Percentiles rank a stretch among this genome's conserved stretches.
phyloP scores from a whole-genome alignment of 1,140 invertebrate genomes.

The Sminthurides bifidus region DNA sequence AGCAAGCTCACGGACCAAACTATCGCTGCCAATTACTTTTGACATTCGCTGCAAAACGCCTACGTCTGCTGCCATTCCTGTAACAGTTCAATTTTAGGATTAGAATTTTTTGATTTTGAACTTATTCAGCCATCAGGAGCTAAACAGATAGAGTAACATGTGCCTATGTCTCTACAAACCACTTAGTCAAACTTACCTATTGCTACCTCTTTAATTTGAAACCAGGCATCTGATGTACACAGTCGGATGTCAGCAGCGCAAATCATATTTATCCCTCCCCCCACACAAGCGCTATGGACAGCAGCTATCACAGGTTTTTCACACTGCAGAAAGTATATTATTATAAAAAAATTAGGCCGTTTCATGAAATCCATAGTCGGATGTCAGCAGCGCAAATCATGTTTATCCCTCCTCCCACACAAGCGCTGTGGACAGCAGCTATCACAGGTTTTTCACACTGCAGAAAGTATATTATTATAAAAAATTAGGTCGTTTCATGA shows the following conservation, averaged over 20 bases:
- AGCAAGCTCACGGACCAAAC: conserved; percentile 71
- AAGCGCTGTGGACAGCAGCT: conserved; percentile 70
- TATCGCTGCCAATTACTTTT: conserved; percentile 80
- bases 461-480: conserved; percentile 23
- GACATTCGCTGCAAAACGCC: conserved; percentile 86
- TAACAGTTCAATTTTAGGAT: conserved; percentile 30
- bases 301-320: conserved; percentile 81
- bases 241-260: conserved; percentile 83
- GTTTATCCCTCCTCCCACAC: conserved; percentile 82
- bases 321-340: conserved; percentile 44
- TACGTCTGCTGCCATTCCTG: conserved; percentile 88
- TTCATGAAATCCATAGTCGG: too few relatives aligned
- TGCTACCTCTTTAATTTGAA: conserved; percentile 76
- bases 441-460: conserved; percentile 81
- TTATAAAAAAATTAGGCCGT: conserved; percentile 5
- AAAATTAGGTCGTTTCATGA: conserved; percentile 5
- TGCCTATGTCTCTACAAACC: not conserved
- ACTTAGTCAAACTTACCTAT: conserved; percentile 32
- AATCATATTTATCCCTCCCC: conserved; percentile 77
- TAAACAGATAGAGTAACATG: not conserved
- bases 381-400: conserved; percentile 80
- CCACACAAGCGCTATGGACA: conserved; percentile 77
- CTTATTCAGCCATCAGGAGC: not conserved
- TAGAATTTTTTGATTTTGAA: too few relatives aligned
- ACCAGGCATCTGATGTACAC: conserved; percentile 79